phyloP scores from a whole-genome alignment of 2,113 vertebrate genomes.

The Naja naja region DNA sequence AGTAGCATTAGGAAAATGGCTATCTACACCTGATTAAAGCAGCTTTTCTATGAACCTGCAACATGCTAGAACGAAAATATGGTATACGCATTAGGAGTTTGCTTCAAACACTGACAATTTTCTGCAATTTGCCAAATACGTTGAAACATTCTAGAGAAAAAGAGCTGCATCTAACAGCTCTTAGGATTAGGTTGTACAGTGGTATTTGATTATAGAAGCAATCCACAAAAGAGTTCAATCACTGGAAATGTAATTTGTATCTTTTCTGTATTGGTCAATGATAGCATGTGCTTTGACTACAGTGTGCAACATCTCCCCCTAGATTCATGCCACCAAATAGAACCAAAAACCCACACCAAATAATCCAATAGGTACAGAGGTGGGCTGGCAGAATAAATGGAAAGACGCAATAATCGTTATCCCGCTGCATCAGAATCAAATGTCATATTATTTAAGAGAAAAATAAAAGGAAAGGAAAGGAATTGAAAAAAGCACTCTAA shows the following conservation, averaged over 20 bases:
- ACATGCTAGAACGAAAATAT: neutral
- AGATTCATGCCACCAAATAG: neutral
- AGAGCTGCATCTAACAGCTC: neutral
- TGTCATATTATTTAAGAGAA: neutral
- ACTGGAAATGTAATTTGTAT: neutral
- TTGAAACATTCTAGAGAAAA: neutral
- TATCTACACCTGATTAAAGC: neutral
- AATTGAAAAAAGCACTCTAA: neutral
- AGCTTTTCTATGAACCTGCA: neutral
- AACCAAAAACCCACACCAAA: neutral
- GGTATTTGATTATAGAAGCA: neutral
- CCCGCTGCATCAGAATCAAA: neutral
- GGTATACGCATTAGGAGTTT: neutral
- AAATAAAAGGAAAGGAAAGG: neutral
- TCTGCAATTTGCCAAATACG: neutral
- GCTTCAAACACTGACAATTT: neutral
- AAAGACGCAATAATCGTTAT: neutral
- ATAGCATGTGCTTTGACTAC: neutral
- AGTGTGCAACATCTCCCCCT: neutral
- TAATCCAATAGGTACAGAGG: neutral
- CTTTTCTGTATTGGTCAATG: neutral
- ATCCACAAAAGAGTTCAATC: neutral
- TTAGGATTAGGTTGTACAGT: neutral
- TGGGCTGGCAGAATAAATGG: accelerated
- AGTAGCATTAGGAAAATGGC: neutral